Evolutionary conservation across 2,113 vertebrate genomes (phyloP), one percentile per base, ranked within the genome.

Genomic region (Elachura formosa): DNA sequence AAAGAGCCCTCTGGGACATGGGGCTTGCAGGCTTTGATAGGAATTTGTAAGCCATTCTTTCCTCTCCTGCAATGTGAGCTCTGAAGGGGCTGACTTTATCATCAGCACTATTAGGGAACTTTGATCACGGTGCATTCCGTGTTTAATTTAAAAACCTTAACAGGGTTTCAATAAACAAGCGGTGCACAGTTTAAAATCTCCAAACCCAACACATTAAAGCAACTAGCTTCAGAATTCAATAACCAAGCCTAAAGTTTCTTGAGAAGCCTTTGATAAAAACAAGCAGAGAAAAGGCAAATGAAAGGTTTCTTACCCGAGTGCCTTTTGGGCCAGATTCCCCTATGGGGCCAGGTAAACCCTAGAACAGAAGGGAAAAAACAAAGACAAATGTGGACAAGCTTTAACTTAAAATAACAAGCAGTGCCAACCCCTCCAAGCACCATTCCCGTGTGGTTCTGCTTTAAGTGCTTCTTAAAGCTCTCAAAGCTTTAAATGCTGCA

Each of bases 291-390:
- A 85, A 94, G 49, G 68, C 56, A 93, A 88, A 71, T 21, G 23
- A 89, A 91, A 93, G 28, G 62, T 64, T 93, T 98, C 99, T 99
- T 98, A 99, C 99, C 99, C 98, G 98, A 96, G 97, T 97, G 93
- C 99, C 99, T 98, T 99, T 99, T 64, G 98, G 98, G 96, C 99
- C 99, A 86, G 97, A 54, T 67, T 98, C 98, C 96, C 99, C 99
- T 98, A 99, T 93, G 28, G 99, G 99, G 93, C 99, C 99, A 91
- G 99, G 99, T 97, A 99, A 98, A 82, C 99, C 99, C 99, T 99
- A 96, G 86, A 98, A 98, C 69, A 98, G 78, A 98, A 96, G 95
- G 89, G 62, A 91, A 66, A 94, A 88, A 86, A 97, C 79, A 91
- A 94, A 95, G 90, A 97, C 96, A 97, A 97, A 97, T 97, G 96